These are phyloP conservation scores for Xyrichtys novacula DNA, from an alignment of 2,797 vertebrate genomes.

Conservation along the genomic window DNA sequence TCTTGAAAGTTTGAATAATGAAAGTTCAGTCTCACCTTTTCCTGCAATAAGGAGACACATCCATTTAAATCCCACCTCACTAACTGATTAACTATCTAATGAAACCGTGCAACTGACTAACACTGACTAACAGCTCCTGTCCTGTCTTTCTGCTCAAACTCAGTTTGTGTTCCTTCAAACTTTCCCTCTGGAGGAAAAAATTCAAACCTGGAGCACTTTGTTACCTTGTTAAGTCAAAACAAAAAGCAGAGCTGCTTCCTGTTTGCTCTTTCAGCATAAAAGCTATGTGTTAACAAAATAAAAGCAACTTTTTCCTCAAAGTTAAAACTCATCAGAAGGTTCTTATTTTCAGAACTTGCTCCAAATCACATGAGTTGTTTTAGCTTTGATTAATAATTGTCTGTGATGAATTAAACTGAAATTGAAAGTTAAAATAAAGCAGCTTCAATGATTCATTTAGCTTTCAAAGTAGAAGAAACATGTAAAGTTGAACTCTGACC, in stretches of 20 bases:
- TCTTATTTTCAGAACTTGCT: too few species aligned
- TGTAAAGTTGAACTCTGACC: too few species aligned
- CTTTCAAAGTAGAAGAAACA: too few species aligned
- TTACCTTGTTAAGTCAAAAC: background rate
- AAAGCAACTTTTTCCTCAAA: too few species aligned
- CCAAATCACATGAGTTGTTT: too few species aligned
- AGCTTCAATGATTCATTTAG: too few species aligned
- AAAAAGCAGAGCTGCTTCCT: background rate
- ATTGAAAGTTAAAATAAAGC: too few species aligned
- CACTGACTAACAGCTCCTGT: background rate
- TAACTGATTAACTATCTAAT: background rate
- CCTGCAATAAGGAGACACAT: constrained; percentile 4
- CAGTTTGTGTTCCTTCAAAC: constrained; percentile 17
- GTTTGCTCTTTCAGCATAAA: constrained; percentile 21
- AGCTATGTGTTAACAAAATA: background rate
- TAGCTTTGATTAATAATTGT: too few species aligned
- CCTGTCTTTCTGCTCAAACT: background rate
- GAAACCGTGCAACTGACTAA: background rate
- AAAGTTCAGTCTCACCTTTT: constrained; percentile 34
- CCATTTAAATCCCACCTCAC: constrained; percentile 5
- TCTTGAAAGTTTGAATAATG: background rate
- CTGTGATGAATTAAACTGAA: too few species aligned
- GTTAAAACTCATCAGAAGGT: too few species aligned
- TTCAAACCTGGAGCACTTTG: constrained; percentile 41
- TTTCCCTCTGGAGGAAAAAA: constrained; percentile 39